Evolutionary conservation across 1,140 invertebrate species (phyloP), one percentile per base, ranked within the genome.

Genomic region (Adoxophyes honmai): DNA sequence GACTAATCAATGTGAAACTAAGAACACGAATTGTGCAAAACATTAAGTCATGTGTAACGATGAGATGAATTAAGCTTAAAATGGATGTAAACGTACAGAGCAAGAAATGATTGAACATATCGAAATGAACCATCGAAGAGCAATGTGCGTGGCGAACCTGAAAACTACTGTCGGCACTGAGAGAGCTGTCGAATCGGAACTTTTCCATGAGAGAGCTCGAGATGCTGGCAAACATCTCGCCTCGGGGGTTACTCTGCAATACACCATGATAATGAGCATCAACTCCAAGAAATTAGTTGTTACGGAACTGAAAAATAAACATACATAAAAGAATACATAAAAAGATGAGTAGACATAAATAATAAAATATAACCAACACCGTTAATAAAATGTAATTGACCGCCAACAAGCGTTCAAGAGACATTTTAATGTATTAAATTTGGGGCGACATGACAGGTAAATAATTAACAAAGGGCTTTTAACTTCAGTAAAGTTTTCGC

Each of bases 161-260:
- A 69, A 94, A 93, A 88, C 92, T 94, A 81, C 90, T 92, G 81
- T 92, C 91, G 69, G 91, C 91, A 89, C 93, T 94, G 72, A 94
- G 90, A 66, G 94, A 95, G 73, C 93, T 93, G 84, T 94, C 93
- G 85, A 95, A 92, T 71, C 93, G 93, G 87, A 95, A 93, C 84
- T 93, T 94, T 83, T 93, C 93, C 92, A 96, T 93, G 81, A 95
- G 90, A 55, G 94, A 96, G 64, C 94, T 94, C 59, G 94, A 94
- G 64, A 96, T 93, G 86, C 94, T 95, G 59, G 94, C 94, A 86
- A 92, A 95, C 89, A 94, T 94, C 91, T 96, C 95, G 68, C 94
- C 94, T 78, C 93, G 92, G 77, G 92, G 92, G 86, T 92, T 92
- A 90, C 90, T 92, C 92, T 93, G 89, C 74, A 90, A 91, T 82